Percentiles rank a stretch among this genome's conserved stretches.
phyloP scores from a whole-genome alignment of 2,888 invertebrate species.

The Macaria liturata region DNA sequence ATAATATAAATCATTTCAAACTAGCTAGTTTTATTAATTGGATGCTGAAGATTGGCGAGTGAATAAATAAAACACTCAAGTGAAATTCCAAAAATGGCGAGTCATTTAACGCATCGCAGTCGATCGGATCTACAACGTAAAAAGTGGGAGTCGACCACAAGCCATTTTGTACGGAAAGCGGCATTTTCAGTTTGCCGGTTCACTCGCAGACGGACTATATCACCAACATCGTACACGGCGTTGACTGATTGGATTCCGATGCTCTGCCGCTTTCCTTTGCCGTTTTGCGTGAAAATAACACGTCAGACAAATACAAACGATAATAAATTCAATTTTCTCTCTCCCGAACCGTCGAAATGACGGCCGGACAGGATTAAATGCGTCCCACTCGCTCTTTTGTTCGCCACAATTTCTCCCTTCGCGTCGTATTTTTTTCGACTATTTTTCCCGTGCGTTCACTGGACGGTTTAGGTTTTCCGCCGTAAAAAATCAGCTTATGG shows the following conservation, averaged over 20 bases:
- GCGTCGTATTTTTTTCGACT: slow-evolving; percentile 47
- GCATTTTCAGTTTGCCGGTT: slow-evolving; percentile 62
- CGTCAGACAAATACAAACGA: slow-evolving; percentile 81
- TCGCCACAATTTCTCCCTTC: slow-evolving; percentile 63
- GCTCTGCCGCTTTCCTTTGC: slow-evolving; percentile 59
- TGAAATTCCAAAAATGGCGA: background rate
- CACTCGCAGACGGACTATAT: slow-evolving; percentile 52
- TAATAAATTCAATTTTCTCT: slow-evolving; percentile 82
- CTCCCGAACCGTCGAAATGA: slow-evolving; percentile 64
- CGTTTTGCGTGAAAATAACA: slow-evolving; percentile 78
- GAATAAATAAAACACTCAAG: background rate
- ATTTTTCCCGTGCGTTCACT: slow-evolving; percentile 47
- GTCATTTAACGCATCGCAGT: slow-evolving; percentile 30
- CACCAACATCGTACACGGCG: slow-evolving; percentile 58
- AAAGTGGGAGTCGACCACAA: slow-evolving; percentile 31
- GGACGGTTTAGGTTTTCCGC: slow-evolving; percentile 43
- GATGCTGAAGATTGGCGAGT: no score
- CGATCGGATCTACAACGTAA: slow-evolving; percentile 28
- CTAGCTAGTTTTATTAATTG: no score
- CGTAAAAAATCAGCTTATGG: slow-evolving; percentile 44
- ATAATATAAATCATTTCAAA: no score
- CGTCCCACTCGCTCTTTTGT: slow-evolving; percentile 76
- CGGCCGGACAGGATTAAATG: slow-evolving; percentile 78
- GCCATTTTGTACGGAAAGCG: slow-evolving; percentile 51
- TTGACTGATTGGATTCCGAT: slow-evolving; percentile 76